phyloP scores from a whole-genome alignment of 2,797 vertebrate genomes.

The Spondyliosoma cantharus region DNA sequence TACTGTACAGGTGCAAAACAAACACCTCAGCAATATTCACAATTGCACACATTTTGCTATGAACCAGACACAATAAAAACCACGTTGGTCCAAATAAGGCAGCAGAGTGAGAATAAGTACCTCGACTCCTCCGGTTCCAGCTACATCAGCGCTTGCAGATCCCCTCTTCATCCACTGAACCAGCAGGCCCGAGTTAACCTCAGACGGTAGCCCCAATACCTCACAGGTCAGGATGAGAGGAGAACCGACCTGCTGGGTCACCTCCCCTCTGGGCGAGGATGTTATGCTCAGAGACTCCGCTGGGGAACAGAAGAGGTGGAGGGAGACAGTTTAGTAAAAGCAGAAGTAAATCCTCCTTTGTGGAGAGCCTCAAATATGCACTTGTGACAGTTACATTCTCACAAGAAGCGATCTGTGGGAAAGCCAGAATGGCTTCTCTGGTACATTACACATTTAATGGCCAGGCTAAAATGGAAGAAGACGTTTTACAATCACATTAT shows the following conservation, averaged over 20 bases:
- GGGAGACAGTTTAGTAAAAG: background rate
- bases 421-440: background rate
- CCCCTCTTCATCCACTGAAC: slow-evolving; percentile 86
- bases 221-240: slow-evolving; percentile 82
- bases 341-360: slow-evolving; percentile 3
- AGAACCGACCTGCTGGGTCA: slow-evolving; percentile 81
- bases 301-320: slow-evolving; percentile 46
- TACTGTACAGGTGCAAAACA: background rate
- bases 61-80: background rate
- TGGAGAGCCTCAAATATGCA: slow-evolving; percentile 15
- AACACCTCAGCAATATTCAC: background rate
- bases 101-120: slow-evolving; percentile 44
- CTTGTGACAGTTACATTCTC: slow-evolving; percentile 7
- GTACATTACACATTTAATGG: slow-evolving; percentile 14
- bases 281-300: slow-evolving; percentile 78
- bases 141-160: slow-evolving; percentile 50
- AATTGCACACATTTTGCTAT: background rate
- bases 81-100: background rate
- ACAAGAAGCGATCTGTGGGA: slow-evolving; percentile 22
- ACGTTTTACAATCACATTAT: background rate
- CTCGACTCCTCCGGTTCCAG: slow-evolving; percentile 75
- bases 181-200: slow-evolving; percentile 78
- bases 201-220: slow-evolving; percentile 76
- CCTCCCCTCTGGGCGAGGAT: slow-evolving; percentile 73
- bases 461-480: slow-evolving; percentile 7